Evolutionary conservation across 1,140 invertebrate species (phyloP).

Genomic region (Philopotamus ludificatus): DNA sequence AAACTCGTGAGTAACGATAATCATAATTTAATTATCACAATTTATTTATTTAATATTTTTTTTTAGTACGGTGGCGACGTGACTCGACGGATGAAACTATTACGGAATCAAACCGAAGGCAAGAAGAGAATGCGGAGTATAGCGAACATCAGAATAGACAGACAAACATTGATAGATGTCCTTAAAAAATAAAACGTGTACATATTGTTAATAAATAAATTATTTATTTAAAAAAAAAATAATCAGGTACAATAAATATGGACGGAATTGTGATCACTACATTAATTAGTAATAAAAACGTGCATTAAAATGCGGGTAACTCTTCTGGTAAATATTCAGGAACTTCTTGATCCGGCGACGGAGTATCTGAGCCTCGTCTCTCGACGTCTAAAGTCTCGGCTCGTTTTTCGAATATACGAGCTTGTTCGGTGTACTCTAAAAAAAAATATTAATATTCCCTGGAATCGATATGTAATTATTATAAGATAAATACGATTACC

Average conservation of each 20-base stretch:
- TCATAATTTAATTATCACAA: slow-evolving; percentile 18
- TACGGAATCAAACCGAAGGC: slow-evolving; percentile 87
- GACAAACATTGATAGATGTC: slow-evolving; percentile 93
- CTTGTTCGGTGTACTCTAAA: slow-evolving; percentile 34
- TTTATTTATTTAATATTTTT: slow-evolving; percentile 18
- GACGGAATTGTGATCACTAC: no score
- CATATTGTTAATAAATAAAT: no score
- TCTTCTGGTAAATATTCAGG: slow-evolving; percentile 29
- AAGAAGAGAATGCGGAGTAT: slow-evolving; percentile 90
- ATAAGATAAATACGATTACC: slow-evolving; percentile 12
- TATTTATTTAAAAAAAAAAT: no score
- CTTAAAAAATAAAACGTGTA: slow-evolving; percentile 82
- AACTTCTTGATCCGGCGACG: slow-evolving; percentile 36
- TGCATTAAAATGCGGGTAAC: background rate
- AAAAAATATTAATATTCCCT: no score
- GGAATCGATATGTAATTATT: no score
- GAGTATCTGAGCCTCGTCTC: slow-evolving; percentile 23
- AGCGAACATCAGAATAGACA: slow-evolving; percentile 86
- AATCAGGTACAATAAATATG: no score
- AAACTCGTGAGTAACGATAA: slow-evolving; percentile 72
- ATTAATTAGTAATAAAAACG: no score
- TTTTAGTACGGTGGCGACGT: slow-evolving; percentile 91
- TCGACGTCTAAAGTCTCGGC: slow-evolving; percentile 12
- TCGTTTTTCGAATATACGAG: slow-evolving; percentile 29
- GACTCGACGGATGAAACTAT: slow-evolving; percentile 83